Conservation (phyloP, 2,797 vertebrate genomes). For the Zalophus californianus region DNA sequence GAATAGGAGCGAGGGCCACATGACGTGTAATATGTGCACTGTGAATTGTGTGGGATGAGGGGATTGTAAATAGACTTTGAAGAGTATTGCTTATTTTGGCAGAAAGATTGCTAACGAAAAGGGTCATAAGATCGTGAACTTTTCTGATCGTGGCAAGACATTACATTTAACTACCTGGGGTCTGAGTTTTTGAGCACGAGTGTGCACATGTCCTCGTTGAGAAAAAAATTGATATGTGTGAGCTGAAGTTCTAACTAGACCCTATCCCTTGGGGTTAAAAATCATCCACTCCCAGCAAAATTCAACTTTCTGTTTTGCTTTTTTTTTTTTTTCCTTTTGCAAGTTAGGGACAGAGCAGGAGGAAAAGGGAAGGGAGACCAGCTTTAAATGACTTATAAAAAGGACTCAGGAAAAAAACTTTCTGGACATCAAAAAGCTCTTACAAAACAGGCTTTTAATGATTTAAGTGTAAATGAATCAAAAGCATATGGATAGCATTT, state of each 20-base stretch:
- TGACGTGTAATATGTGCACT: neutral
- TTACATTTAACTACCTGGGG: neutral
- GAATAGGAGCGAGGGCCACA: accelerated
- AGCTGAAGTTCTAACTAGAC: neutral
- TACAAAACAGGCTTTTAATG: slow-evolving; percentile 82
- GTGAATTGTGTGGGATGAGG: neutral
- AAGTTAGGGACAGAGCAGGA: slow-evolving; percentile 40
- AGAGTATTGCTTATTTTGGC: neutral
- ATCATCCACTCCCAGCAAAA: slow-evolving; percentile 44
- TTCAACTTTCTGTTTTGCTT: slow-evolving; percentile 19
- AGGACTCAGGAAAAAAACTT: slow-evolving; percentile 47
- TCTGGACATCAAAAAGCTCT: slow-evolving; percentile 82
- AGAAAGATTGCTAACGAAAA: slow-evolving; percentile 25
- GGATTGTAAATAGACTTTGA: neutral
- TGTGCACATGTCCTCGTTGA: neutral
- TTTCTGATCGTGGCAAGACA: neutral
- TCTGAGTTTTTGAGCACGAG: neutral
- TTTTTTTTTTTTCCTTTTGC: neutral
- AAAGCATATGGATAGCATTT: slow-evolving; percentile 79
- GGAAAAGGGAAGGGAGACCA: slow-evolving; percentile 59
- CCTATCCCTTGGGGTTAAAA: slow-evolving; percentile 27
- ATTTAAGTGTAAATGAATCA: slow-evolving; percentile 83
- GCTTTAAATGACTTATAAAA: slow-evolving; percentile 81
- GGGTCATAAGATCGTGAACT: neutral
- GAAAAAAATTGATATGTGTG: neutral